Percentiles rank a stretch among this genome's conserved stretches.
These are phyloP conservation scores for Brotogeris chrysoptera DNA, from an alignment of 2,797 vertebrate genomes.

Conservation along the genomic window DNA sequence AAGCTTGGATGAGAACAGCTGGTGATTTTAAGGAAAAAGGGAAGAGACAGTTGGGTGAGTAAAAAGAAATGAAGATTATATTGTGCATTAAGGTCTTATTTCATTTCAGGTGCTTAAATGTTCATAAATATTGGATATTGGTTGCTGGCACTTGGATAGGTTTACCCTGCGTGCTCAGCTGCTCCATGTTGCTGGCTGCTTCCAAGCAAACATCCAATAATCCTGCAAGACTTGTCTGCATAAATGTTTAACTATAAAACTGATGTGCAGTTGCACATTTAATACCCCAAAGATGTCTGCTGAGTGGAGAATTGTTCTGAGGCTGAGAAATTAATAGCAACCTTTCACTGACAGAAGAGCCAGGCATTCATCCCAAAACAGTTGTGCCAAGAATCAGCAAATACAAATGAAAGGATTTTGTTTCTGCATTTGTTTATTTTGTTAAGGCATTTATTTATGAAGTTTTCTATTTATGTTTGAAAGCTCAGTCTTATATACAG, in stretches of 20 bases:
- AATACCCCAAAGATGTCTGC: background rate
- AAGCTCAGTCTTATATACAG: background rate
- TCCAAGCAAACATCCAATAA: background rate
- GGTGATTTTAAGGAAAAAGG: background rate
- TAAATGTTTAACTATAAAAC: background rate
- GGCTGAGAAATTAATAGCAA: background rate
- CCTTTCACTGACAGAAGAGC: background rate
- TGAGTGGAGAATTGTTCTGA: background rate
- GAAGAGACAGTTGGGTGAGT: background rate
- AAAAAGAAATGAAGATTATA: background rate
- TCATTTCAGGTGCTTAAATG: background rate
- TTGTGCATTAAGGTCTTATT: background rate
- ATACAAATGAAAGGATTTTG: background rate
- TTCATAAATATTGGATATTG: fast-evolving
- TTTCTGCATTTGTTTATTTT: background rate
- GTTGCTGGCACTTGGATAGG: background rate
- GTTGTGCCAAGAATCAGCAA: background rate
- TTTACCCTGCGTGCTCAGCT: background rate
- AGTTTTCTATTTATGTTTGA: background rate
- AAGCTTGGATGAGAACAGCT: background rate
- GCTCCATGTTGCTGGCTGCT: background rate
- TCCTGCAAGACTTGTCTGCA: background rate
- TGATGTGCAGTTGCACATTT: background rate
- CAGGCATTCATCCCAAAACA: background rate
- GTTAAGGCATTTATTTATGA: background rate